A percentile compares a stretch with the other conserved stretches of the same genome.
Conservation (phyloP, 2,797 vertebrate genomes). For the Poeciliopsis turneri region DNA sequence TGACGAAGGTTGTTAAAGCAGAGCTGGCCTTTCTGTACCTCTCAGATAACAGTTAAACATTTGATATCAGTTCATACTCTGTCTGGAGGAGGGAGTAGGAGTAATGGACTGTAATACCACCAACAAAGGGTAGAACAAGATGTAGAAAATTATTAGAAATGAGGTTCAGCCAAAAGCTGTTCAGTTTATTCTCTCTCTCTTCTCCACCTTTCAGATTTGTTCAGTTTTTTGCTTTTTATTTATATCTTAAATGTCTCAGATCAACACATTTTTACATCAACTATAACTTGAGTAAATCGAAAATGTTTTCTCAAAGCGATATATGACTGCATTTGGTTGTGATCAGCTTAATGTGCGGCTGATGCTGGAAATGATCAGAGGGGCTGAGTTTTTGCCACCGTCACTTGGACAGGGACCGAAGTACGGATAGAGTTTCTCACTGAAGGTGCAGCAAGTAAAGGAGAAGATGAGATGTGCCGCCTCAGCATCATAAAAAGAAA, state of each 20-base stretch:
- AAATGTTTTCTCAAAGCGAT: background rate
- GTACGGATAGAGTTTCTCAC: background rate
- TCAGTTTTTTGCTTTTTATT: background rate
- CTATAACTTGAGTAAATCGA: background rate
- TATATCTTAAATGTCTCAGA: background rate
- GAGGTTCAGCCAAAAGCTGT: background rate
- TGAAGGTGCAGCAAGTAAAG: slow-evolving; percentile 11
- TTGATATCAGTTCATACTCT: slow-evolving; percentile 47
- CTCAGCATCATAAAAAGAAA: slow-evolving; percentile 16
- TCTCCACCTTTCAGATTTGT: background rate
- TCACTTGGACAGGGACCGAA: slow-evolving; percentile 18
- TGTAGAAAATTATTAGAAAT: background rate
- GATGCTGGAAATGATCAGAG: slow-evolving; percentile 8
- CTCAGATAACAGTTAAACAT: slow-evolving; percentile 58
- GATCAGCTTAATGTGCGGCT: background rate
- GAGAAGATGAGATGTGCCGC: background rate
- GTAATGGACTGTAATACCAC: background rate
- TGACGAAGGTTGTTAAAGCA: slow-evolving; percentile 28
- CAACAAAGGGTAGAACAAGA: background rate
- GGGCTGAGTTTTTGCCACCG: background rate
- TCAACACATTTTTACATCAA: background rate
- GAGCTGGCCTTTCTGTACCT: slow-evolving; percentile 57
- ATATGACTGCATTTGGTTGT: background rate
- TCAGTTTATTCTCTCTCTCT: background rate
- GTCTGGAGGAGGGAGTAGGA: background rate